Conservation (phyloP, 2,113 vertebrate genomes). For the Rattus rattus region DNA sequence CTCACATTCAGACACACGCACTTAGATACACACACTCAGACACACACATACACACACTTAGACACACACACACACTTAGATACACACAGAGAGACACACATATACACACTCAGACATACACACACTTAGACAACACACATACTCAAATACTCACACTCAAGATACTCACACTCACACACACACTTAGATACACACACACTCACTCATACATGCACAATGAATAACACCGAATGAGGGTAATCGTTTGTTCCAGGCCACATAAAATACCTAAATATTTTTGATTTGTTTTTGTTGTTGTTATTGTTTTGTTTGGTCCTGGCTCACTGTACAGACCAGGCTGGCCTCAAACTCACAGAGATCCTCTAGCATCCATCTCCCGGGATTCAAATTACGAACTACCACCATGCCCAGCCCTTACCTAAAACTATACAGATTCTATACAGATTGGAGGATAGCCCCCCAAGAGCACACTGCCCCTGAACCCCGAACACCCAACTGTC, state of each 20-base stretch:
- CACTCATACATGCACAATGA: no score
- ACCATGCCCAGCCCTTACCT: not conserved
- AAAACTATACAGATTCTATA: not conserved
- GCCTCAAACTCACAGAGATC: not conserved
- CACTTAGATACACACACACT: not conserved
- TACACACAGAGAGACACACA: no score
- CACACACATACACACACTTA: not conserved
- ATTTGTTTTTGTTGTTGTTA: not conserved
- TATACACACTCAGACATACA: no score
- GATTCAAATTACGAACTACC: no score
- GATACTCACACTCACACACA: not conserved
- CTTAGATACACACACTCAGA: no score
- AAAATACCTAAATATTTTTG: not conserved
- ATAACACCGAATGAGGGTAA: rapidly evolving
- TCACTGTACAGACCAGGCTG: not conserved
- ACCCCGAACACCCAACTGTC: no score
- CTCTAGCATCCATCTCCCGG: not conserved
- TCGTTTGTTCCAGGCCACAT: not conserved
- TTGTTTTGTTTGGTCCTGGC: not conserved
- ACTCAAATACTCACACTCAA: no score
- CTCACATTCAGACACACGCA: no score
- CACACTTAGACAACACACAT: no score
- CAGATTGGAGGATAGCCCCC: not conserved
- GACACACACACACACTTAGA: not conserved
- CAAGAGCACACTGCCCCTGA: not conserved